Conservation (phyloP, 1,140 invertebrate species). For the Lasioglossum baleicum region DNA sequence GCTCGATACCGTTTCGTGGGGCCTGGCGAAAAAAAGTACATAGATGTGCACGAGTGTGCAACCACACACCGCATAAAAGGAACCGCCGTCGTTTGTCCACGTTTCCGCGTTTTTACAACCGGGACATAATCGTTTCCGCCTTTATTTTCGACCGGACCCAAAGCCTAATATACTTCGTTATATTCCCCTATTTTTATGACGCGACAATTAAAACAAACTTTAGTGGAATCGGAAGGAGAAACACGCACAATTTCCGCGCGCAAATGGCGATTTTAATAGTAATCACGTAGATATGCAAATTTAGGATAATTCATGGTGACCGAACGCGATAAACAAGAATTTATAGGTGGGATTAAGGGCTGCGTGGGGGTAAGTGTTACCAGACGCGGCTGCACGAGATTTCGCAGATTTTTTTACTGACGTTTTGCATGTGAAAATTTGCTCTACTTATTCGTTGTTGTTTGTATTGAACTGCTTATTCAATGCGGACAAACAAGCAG, state of each 20-base stretch:
- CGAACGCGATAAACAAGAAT: too few relatives aligned
- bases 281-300: not conserved
- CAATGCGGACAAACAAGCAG: too few relatives aligned
- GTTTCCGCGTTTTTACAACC: slow-evolving; percentile 6
- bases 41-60: not conserved
- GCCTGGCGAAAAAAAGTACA: too few relatives aligned
- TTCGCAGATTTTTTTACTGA: too few relatives aligned
- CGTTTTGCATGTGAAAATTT: too few relatives aligned
- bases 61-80: not conserved
- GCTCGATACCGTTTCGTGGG: slow-evolving; percentile 18
- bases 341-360: too few relatives aligned
- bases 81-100: not conserved
- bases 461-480: too few relatives aligned
- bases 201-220: not conserved
- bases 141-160: not conserved
- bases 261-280: not conserved
- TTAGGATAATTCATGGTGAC: too few relatives aligned
- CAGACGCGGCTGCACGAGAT: too few relatives aligned
- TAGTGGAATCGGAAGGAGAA: not conserved
- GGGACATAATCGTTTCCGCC: not conserved
- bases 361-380: too few relatives aligned
- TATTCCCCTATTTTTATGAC: not conserved
- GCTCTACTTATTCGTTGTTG: too few relatives aligned
- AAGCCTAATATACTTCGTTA: not conserved
- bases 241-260: not conserved